phyloP scores from a whole-genome alignment of 2,113 vertebrate genomes.

The Zosterops pallidus region DNA sequence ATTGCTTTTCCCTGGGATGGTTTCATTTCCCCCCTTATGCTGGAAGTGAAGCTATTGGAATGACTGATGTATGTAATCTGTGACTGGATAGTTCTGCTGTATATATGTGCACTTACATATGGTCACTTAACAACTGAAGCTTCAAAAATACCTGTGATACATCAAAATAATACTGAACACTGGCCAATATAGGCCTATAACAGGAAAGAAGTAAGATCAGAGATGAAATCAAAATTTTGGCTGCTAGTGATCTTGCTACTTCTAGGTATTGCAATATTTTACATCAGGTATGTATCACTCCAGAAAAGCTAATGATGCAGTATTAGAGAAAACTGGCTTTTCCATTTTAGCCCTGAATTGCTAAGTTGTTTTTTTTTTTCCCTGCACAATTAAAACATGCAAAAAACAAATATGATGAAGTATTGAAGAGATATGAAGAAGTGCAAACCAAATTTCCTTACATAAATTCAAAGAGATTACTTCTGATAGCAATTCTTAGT shows the following conservation, averaged over 20 bases:
- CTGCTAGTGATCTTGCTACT: background rate
- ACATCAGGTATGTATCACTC: background rate
- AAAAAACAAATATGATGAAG: background rate
- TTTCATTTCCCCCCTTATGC: background rate
- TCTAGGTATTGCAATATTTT: background rate
- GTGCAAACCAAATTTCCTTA: background rate
- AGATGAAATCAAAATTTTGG: background rate
- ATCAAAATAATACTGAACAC: slow-evolving; percentile 34
- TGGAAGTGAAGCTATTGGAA: slow-evolving; percentile 30
- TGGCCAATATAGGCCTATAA: background rate
- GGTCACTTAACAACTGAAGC: slow-evolving; percentile 24
- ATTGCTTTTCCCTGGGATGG: slow-evolving; percentile 30
- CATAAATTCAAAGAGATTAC: background rate
- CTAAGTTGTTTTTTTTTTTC: background rate
- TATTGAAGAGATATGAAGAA: background rate
- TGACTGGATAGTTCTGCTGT: slow-evolving; percentile 29
- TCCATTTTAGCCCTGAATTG: background rate
- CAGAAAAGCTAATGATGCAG: background rate
- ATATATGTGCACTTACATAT: slow-evolving; percentile 27
- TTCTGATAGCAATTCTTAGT: background rate
- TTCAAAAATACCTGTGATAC: slow-evolving; percentile 14
- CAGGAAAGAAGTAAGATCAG: background rate
- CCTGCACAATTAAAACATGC: background rate
- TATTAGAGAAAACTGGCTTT: background rate
- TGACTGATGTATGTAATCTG: slow-evolving; percentile 52